Evolutionary conservation across 2,888 invertebrate genomes (phyloP).

Genomic region (Psococerastis gibbosa): DNA sequence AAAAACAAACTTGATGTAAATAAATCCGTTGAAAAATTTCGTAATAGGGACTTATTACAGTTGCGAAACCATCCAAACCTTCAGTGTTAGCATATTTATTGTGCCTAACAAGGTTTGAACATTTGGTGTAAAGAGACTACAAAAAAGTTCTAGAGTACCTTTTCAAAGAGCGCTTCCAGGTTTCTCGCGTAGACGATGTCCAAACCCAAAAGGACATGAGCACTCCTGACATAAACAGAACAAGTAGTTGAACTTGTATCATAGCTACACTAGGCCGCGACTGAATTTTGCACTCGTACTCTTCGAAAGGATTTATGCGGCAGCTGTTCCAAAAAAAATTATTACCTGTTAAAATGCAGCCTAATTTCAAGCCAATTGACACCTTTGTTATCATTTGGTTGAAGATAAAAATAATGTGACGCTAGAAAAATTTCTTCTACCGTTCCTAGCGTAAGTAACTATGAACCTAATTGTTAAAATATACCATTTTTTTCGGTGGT

Average conservation of each 20-base stretch:
- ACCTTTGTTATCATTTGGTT: slow-evolving; percentile 10
- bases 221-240: slow-evolving; percentile 67
- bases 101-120: too few species aligned
- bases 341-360: not conserved
- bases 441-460: too few species aligned
- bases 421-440: too few species aligned
- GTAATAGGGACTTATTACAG: too few species aligned
- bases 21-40: too few species aligned
- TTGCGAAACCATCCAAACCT: too few species aligned
- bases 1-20: too few species aligned
- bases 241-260: slow-evolving; percentile 60
- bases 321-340: slow-evolving; percentile 4
- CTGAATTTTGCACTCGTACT: slow-evolving; percentile 39
- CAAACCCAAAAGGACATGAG: slow-evolving; percentile 90
- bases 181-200: slow-evolving; percentile 65
- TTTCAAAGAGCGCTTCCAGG: slow-evolving; percentile 70
- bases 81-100: too few species aligned
- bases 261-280: slow-evolving; percentile 63
- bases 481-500: too few species aligned
- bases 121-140: too few species aligned
- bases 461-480: too few species aligned
- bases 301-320: slow-evolving; percentile 20
- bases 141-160: too few species aligned
- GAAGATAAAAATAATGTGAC: not conserved
- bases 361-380: not conserved